These are phyloP conservation scores for Sciurus vulgaris DNA, from an alignment of 2,797 vertebrate genomes.

Conservation along the genomic window DNA sequence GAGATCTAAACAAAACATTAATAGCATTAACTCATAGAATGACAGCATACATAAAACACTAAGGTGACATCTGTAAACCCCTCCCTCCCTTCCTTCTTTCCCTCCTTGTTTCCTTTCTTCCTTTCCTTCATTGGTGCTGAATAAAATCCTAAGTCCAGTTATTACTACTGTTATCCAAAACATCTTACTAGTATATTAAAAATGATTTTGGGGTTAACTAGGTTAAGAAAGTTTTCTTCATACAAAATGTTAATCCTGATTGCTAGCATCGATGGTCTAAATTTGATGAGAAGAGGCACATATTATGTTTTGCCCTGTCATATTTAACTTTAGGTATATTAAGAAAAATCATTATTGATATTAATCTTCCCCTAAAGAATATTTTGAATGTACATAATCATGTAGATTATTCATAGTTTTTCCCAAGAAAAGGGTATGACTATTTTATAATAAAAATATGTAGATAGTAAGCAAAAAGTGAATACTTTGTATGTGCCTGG, in stretches of 20 bases:
- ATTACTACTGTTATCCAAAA: slow-evolving; percentile 21
- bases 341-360: not conserved
- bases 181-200: slow-evolving; percentile 22
- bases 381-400: not conserved
- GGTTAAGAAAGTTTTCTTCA: slow-evolving; percentile 37
- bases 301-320: not conserved
- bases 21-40: not conserved
- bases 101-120: not conserved
- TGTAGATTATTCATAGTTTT: not conserved
- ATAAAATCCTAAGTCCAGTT: not conserved
- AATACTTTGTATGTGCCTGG: not conserved
- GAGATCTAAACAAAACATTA: not conserved
- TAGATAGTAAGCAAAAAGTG: not conserved
- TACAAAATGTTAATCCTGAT: slow-evolving; percentile 24
- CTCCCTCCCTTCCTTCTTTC: not conserved
- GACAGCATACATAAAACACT: not conserved
- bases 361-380: not conserved
- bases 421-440: not conserved
- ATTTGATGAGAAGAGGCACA: not conserved
- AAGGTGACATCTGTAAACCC: not conserved
- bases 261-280: not conserved
- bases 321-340: not conserved
- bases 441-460: not conserved
- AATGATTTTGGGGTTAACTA: not conserved
- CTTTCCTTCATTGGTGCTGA: not conserved